These are phyloP conservation scores for Netelia melanura DNA, from an alignment of 2,888 invertebrate genomes.

Conservation along the genomic window DNA sequence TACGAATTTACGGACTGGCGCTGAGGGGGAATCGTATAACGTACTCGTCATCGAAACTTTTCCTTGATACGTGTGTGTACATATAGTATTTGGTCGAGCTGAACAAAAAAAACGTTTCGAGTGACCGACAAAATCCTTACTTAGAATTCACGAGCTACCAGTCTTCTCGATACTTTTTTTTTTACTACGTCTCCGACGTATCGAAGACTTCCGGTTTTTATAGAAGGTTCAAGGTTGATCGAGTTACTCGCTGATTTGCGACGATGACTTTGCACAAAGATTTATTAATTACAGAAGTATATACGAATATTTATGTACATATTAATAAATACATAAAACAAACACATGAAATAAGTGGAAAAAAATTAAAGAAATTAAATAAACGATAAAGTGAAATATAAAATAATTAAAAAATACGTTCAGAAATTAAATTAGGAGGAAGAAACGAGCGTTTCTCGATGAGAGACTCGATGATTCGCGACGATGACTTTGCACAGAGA, in stretches of 20 bases:
- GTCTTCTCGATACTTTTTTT: background rate
- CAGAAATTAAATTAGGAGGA: too few relatives aligned
- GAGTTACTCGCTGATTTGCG: slow-evolving; percentile 5
- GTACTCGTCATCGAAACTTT: slow-evolving; percentile 29
- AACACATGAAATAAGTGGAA: too few relatives aligned
- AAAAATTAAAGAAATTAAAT: too few relatives aligned
- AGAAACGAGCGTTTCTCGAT: too few relatives aligned
- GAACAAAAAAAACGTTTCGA: background rate
- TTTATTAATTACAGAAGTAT: background rate
- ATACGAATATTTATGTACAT: too few relatives aligned
- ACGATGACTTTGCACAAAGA: background rate
- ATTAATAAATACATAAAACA: too few relatives aligned
- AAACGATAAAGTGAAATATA: too few relatives aligned
- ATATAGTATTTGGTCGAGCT: background rate
- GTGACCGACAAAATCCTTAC: background rate
- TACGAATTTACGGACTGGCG: slow-evolving; percentile 38
- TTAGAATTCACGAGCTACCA: slow-evolving; percentile 10
- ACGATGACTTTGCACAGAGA: background rate
- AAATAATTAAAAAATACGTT: too few relatives aligned
- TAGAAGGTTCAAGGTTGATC: slow-evolving; percentile 31
- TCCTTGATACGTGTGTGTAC: background rate
- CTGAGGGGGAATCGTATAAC: slow-evolving; percentile 15
- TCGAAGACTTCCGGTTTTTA: slow-evolving; percentile 3
- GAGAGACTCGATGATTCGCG: background rate
- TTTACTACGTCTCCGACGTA: background rate